A percentile compares a stretch with the other conserved stretches of the same genome.
Conservation (phyloP, 2,797 vertebrate species). For the Potorous gilbertii region DNA sequence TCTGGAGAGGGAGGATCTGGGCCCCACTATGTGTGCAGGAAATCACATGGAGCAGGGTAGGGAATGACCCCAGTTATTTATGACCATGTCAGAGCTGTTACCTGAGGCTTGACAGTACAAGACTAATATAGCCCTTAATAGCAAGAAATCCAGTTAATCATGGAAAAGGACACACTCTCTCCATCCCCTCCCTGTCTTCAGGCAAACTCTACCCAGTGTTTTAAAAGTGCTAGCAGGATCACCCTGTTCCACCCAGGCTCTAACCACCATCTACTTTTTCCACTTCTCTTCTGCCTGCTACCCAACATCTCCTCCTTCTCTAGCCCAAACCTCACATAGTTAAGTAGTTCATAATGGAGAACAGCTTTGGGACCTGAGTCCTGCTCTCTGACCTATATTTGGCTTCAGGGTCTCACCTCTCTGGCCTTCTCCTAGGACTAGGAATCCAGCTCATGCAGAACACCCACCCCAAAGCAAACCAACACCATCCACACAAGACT, state of each 20-base stretch:
- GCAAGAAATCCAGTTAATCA: constrained; percentile 57
- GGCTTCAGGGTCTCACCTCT: not conserved
- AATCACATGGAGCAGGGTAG: constrained; percentile 64
- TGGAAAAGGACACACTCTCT: constrained; percentile 16
- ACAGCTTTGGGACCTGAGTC: not conserved
- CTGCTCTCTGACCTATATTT: not conserved
- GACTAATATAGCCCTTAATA: constrained; percentile 25
- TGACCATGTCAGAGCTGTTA: constrained; percentile 52
- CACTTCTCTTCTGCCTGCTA: constrained; percentile 9
- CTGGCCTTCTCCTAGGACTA: not conserved
- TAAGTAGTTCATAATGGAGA: not conserved
- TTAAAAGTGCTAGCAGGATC: constrained; percentile 14
- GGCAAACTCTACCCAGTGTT: not conserved
- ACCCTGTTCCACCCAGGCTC: constrained; percentile 1
- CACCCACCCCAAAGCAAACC: constrained; percentile 31
- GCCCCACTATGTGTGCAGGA: constrained; percentile 65
- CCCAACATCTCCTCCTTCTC: not conserved
- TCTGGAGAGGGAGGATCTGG: constrained; percentile 47
- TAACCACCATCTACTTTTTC: constrained; percentile 6
- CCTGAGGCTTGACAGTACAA: constrained; percentile 58
- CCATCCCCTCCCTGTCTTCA: not conserved
- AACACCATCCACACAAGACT: constrained; percentile 12
- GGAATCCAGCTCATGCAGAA: constrained; percentile 23
- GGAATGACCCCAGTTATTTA: constrained; percentile 66
- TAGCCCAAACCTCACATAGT: not conserved